A percentile compares a stretch with the other conserved stretches of the same genome.
Evolutionary conservation across 2,888 invertebrate species (phyloP).

Genomic region (Octonoba sinensis): DNA sequence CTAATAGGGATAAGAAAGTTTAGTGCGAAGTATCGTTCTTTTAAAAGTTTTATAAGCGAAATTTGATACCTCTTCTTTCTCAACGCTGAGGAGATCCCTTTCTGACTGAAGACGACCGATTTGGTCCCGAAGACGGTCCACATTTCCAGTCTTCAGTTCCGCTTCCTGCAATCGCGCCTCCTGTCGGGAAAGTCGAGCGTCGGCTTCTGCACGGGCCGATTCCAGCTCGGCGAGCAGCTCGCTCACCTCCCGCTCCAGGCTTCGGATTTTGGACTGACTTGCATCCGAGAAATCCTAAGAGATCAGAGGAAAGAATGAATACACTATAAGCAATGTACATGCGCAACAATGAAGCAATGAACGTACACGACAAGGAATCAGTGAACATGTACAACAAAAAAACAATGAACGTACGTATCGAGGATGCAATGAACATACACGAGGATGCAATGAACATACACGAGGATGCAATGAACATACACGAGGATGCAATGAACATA

Average conservation of each 20-base stretch:
- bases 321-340: no score
- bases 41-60: not conserved
- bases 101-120: slow-evolving; percentile 39
- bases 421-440: no score
- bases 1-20: not conserved
- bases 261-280: slow-evolving; percentile 13
- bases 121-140: slow-evolving; percentile 36
- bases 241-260: slow-evolving; percentile 19
- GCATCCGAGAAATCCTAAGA: slow-evolving; percentile 18
- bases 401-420: no score
- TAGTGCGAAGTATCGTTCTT: not conserved
- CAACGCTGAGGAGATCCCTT: slow-evolving; percentile 33
- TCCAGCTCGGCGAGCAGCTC: slow-evolving; percentile 32
- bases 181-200: slow-evolving; percentile 31
- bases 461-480: no score
- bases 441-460: no score
- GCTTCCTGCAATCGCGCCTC: slow-evolving; percentile 53
- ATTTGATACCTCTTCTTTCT: slow-evolving; percentile 47
- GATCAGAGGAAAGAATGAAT: not conserved
- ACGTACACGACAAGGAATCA: no score
- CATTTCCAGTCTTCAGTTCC: slow-evolving; percentile 29
- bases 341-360: no score
- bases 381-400: no score
- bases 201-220: slow-evolving; percentile 36
- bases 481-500: no score